Base-by-base conservation (phyloP, 2,113 vertebrate genomes). In the Hyaena hyaena region DNA sequence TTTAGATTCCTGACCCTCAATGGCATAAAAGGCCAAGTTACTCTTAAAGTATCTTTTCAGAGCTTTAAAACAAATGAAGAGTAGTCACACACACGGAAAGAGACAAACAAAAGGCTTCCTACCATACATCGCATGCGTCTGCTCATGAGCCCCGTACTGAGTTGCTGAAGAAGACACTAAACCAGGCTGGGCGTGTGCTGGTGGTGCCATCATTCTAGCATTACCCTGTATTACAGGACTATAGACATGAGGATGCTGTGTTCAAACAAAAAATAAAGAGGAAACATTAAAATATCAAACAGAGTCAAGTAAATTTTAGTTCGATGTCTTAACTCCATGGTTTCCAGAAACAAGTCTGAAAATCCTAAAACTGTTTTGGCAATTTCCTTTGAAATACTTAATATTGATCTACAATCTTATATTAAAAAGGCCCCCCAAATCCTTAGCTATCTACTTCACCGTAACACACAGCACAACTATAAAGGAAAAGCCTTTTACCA, bases 91-190 rank as follows among this genome's bases (percentile, higher is more conserved):
- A 97, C 88, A 98, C 71, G 2, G 96, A 97, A 91, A 68, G 98
- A 98, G 97, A 98, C 97, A 98, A 97, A 98, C 96, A 93, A 98
- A 98, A 98, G 94, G 97, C 96, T 98, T 99, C 99, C 95, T 99
- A 99, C 99, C 99, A 99, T 99, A 99, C 99, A 99, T 99, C 82
- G 99, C 99, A 98, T 99, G 99, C 83, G 99, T 99, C 99, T 99
- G 99, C 98, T 99, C 99, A 90, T 99, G 99, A 95, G 99, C 98
- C 96, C 99, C 99, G 97, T 99, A 99, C 98, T 99, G 99, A 96
- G 99, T 98, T 88, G 99, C 99, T 61, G 99, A 99, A 83, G 99
- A 99, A 17, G 99, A 99, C 68, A 99, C 99, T 90, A 99, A 98
- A 93, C 99, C 98, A 90, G 99, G 99, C 97, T 99, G 99, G 89